Evolutionary conservation across 2,113 vertebrate genomes (phyloP).

Genomic region (Gila orcuttii): DNA sequence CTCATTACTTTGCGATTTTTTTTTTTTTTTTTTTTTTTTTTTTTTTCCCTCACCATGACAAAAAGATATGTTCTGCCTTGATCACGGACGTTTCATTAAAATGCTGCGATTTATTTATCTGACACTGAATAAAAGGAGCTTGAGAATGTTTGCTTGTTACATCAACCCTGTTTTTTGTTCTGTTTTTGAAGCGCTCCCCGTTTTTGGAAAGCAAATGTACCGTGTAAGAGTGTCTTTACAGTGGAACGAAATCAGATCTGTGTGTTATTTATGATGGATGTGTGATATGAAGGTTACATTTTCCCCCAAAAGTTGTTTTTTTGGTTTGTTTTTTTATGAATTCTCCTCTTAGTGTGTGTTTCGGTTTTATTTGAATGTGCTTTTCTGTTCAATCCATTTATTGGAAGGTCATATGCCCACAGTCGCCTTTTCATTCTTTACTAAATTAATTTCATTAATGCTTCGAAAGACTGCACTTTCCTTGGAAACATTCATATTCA

Average conservation of each 20-base stretch:
- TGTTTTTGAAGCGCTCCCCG: conserved; percentile 32
- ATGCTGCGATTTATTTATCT: conserved; percentile 79
- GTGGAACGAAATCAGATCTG: conserved; percentile 18
- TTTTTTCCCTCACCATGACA: conserved; percentile 65
- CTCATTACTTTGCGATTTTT: conserved; percentile 73
- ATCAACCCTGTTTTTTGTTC: conserved; percentile 45
- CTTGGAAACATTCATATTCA: background rate
- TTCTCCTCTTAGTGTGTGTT: background rate
- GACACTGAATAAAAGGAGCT: conserved; percentile 77
- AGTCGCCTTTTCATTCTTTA: conserved; percentile 34
- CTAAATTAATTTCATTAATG: background rate
- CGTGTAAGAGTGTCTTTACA: conserved; percentile 26
- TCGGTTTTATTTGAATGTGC: background rate
- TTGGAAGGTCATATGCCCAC: conserved; percentile 5
- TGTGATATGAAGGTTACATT: conserved; percentile 45
- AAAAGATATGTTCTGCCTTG: conserved; percentile 74
- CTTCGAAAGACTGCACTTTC: conserved; percentile 19
- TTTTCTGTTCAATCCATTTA: conserved; percentile 7
- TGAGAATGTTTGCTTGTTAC: conserved; percentile 62
- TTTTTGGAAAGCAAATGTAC: conserved; percentile 18
- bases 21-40: conserved; percentile 1
- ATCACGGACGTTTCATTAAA: conserved; percentile 74
- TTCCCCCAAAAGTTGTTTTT: background rate
- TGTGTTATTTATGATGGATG: conserved; percentile 28
- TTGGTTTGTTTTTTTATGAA: background rate